These are phyloP conservation scores for Nesoenas mayeri DNA, from an alignment of 2,113 vertebrate genomes.

Conservation along the genomic window DNA sequence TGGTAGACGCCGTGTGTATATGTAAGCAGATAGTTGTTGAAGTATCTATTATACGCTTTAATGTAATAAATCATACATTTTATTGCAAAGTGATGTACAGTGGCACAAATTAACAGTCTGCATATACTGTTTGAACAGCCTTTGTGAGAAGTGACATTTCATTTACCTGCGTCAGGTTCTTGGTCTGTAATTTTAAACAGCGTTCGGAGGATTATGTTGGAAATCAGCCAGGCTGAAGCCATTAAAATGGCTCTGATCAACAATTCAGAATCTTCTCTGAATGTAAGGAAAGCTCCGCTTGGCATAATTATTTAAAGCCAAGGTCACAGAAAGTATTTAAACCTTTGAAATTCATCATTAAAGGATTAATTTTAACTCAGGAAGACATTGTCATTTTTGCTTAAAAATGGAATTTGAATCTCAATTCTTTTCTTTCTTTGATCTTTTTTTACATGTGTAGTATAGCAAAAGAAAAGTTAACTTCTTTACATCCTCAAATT, in stretches of 20 bases:
- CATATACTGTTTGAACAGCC: conserved; percentile 23
- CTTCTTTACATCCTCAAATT: conserved; percentile 70
- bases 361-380: conserved; percentile 84
- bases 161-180: conserved; percentile 71
- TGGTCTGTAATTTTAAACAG: conserved; percentile 71
- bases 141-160: conserved; percentile 71
- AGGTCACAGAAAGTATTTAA: conserved; percentile 80
- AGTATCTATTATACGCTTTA: conserved; percentile 15
- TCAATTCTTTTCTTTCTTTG: conserved; percentile 77
- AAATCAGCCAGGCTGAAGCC: conserved; percentile 77
- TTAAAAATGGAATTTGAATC: conserved; percentile 80
- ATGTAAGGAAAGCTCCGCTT: conserved; percentile 74
- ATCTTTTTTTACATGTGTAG: conserved; percentile 75
- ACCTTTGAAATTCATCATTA: conserved; percentile 84
- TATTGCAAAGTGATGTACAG: conserved; percentile 24
- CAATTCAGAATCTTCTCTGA: conserved; percentile 79
- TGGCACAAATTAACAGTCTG: conserved; percentile 46
- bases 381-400: conserved; percentile 81
- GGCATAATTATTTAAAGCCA: conserved; percentile 81
- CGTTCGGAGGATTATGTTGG: conserved; percentile 72
- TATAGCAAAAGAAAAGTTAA: conserved; percentile 71
- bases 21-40: conserved; percentile 44
- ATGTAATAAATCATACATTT: conserved; percentile 25
- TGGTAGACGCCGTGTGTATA: neutral
- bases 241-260: conserved; percentile 79